These are phyloP conservation scores for Cynopterus brachyotis DNA, from an alignment of 2,113 vertebrate species.

Conservation along the genomic window DNA sequence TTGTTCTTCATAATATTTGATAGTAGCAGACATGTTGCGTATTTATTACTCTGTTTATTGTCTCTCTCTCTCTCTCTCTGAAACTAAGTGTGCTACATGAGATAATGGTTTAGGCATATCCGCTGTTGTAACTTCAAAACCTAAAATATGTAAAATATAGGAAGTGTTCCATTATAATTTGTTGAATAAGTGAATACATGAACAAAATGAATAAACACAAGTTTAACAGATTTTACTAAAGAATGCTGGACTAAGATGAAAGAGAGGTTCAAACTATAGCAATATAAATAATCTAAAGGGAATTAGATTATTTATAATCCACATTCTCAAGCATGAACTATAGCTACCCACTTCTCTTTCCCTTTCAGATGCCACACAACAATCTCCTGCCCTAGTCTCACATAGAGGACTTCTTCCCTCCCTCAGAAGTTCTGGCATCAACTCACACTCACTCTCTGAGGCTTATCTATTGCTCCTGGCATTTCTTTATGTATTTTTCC, in stretches of 20 bases:
- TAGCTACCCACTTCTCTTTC: not conserved
- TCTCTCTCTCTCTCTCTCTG: not conserved
- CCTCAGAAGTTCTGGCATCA: not conserved
- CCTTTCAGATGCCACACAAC: not conserved
- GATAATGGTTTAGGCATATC: not conserved
- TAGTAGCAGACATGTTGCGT: not conserved
- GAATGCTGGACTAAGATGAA: not conserved
- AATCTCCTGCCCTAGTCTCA: not conserved
- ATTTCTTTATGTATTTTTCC: not conserved
- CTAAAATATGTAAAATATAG: not conserved
- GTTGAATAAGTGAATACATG: not conserved
- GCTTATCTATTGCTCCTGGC: not conserved
- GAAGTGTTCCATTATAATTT: not conserved
- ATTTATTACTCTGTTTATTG: not conserved
- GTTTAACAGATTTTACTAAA: not conserved
- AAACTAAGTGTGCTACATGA: not conserved
- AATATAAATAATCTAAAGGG: not conserved
- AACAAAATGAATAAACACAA: not conserved
- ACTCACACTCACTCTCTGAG: not conserved
- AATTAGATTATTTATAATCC: not conserved
- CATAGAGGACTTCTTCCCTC: not conserved
- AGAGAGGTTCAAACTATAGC: not conserved
- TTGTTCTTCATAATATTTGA: not conserved
- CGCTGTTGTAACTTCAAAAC: not conserved
- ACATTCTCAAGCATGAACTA: not conserved